Evolutionary conservation across 2,113 vertebrate genomes (phyloP).

Genomic region (Gyps fulvus): DNA sequence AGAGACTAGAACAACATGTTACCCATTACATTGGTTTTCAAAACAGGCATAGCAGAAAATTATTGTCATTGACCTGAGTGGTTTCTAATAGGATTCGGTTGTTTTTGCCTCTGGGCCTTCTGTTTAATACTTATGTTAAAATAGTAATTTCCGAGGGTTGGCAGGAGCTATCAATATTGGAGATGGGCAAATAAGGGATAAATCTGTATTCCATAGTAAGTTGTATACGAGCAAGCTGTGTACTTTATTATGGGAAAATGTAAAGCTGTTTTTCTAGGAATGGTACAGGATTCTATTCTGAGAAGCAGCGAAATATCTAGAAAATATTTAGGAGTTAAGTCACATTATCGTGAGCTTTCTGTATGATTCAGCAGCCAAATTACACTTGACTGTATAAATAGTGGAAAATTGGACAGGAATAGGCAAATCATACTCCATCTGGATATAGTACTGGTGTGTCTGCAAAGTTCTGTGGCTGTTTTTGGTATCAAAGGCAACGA

Average conservation of each 20-base stretch:
- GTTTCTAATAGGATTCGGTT: not conserved
- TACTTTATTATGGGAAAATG: not conserved
- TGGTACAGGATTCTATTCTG: not conserved
- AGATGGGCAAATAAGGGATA: not conserved
- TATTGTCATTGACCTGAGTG: not conserved
- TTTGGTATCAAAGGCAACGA: not conserved
- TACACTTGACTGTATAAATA: slow-evolving; percentile 44
- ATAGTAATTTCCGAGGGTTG: not conserved
- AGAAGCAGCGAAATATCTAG: slow-evolving; percentile 6
- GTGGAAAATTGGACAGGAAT: slow-evolving; percentile 46
- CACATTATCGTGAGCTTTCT: not conserved
- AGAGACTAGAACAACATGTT: not conserved
- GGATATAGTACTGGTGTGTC: not conserved
- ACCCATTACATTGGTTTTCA: not conserved
- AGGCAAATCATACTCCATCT: slow-evolving; percentile 32
- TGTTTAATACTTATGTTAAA: not conserved
- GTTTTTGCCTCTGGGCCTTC: not conserved
- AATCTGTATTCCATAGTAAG: not conserved
- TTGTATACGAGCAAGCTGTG: not conserved
- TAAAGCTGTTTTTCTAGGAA: slow-evolving; percentile 23
- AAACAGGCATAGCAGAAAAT: not conserved
- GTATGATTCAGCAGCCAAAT: slow-evolving; percentile 51
- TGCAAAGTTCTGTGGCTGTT: not conserved
- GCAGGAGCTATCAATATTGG: not conserved
- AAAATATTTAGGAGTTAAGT: not conserved